Percentiles rank a stretch among this genome's conserved stretches.
Conservation (phyloP, 2,113 vertebrate genomes). For the Cyphomyrus discorhynchus region DNA sequence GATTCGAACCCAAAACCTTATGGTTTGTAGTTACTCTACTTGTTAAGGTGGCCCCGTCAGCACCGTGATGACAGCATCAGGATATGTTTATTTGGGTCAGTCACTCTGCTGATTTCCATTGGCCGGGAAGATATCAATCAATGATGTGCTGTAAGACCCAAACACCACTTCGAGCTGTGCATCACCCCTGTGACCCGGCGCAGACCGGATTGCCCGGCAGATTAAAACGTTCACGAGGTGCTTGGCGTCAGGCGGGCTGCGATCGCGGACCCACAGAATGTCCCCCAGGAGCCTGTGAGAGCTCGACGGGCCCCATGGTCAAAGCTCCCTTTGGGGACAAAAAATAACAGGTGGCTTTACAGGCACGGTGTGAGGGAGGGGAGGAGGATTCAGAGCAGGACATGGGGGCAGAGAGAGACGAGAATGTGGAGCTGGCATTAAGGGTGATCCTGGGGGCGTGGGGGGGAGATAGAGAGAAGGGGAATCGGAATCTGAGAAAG, state of each 20-base stretch:
- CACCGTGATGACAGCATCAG: background rate
- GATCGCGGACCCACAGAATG: background rate
- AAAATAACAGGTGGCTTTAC: background rate
- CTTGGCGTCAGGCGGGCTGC: background rate
- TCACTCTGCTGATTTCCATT: background rate
- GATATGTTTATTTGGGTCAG: background rate
- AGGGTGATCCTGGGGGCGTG: conserved; percentile 48
- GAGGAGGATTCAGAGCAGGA: background rate
- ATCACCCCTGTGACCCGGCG: background rate
- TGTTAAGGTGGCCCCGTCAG: background rate
- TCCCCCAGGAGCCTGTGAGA: background rate
- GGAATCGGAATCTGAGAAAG: conserved; percentile 19
- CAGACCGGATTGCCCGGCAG: background rate
- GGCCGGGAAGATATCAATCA: background rate
- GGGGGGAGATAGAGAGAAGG: background rate
- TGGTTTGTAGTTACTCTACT: background rate
- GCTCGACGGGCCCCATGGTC: background rate
- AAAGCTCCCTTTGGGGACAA: background rate
- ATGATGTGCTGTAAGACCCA: background rate
- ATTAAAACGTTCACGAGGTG: background rate
- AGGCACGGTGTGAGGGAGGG: background rate
- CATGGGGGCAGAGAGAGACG: background rate
- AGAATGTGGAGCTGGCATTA: conserved; percentile 66
- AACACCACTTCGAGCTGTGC: background rate
- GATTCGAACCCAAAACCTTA: background rate